These are phyloP conservation scores for Oryzias javanicus DNA, from an alignment of 2,113 vertebrate genomes.

Conservation along the genomic window DNA sequence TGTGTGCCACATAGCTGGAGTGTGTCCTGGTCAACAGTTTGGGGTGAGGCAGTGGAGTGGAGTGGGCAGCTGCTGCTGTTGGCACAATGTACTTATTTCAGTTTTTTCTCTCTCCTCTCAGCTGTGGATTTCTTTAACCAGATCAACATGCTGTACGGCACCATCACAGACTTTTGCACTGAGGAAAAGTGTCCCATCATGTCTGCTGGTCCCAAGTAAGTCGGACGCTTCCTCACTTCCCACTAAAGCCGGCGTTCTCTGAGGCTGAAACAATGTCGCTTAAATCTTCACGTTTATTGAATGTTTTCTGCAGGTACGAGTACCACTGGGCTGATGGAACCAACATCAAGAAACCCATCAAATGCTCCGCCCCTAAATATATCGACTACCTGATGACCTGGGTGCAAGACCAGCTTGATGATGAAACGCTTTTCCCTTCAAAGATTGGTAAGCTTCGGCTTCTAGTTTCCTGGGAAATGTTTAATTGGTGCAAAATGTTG, in stretches of 20 bases:
- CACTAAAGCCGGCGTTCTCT: no score
- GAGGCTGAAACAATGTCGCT: no score
- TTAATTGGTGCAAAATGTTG: neutral
- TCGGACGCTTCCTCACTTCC: neutral
- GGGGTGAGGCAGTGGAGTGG: constrained; percentile 7
- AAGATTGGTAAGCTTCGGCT: constrained; percentile 90
- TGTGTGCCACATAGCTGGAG: constrained; percentile 29
- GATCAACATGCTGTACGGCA: constrained; percentile 97
- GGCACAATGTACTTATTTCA: neutral
- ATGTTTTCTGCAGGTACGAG: constrained; percentile 81
- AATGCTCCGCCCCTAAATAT: constrained; percentile 95
- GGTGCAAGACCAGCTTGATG: constrained; percentile 97
- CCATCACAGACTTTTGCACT: constrained; percentile 94
- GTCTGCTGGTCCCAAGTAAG: constrained; percentile 93
- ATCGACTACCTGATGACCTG: constrained; percentile 98
- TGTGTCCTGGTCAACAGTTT: constrained; percentile 25
- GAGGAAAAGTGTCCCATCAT: constrained; percentile 90
- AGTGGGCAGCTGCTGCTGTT: neutral
- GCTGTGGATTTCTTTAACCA: constrained; percentile 99
- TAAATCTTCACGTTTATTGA: neutral
- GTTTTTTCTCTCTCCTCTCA: constrained; percentile 44
- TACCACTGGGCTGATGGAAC: constrained; percentile 98
- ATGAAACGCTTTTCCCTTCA: constrained; percentile 93
- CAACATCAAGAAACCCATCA: constrained; percentile 97
- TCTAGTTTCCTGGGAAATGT: no score